phyloP scores from a whole-genome alignment of 2,888 invertebrate species.

The Alviniconcha strummeri region DNA sequence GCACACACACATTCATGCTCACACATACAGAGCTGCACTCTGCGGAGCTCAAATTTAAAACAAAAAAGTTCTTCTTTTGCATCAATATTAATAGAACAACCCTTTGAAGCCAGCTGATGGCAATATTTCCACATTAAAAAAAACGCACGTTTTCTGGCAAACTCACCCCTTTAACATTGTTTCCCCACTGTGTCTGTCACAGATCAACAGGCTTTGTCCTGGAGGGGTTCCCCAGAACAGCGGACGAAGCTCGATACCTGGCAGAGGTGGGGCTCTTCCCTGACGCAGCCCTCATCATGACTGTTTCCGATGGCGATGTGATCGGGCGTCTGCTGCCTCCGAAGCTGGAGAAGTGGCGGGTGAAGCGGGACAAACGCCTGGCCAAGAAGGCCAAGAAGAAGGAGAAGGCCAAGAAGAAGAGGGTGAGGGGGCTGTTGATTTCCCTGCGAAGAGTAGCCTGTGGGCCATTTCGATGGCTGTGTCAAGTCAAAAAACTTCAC shows the following conservation, averaged over 20 bases:
- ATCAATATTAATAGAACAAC: too few species aligned
- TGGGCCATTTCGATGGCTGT: too few species aligned
- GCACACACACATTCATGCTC: too few species aligned
- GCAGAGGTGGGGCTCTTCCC: slow-evolving; percentile 69
- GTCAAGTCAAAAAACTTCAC: too few species aligned
- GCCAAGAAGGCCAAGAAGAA: slow-evolving; percentile 64
- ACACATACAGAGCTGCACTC: too few species aligned
- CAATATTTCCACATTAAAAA: too few species aligned
- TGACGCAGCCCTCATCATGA: slow-evolving; percentile 70
- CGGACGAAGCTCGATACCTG: slow-evolving; percentile 69
- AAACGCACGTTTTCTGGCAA: too few species aligned
- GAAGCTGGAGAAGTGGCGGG: slow-evolving; percentile 68
- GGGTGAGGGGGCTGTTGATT: slow-evolving; percentile 50
- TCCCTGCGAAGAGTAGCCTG: background rate
- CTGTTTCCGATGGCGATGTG: slow-evolving; percentile 68
- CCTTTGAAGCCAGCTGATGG: too few species aligned
- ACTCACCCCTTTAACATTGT: too few species aligned
- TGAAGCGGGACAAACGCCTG: slow-evolving; percentile 65
- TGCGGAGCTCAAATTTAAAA: too few species aligned
- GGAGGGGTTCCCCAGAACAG: slow-evolving; percentile 72
- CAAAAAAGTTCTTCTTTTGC: too few species aligned
- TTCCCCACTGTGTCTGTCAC: background rate
- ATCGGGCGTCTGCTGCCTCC: slow-evolving; percentile 70
- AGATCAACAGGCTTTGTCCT: slow-evolving; percentile 72
- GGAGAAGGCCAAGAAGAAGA: slow-evolving; percentile 69